phyloP scores from a whole-genome alignment of 2,113 vertebrate genomes.

The human (Homo sapiens) region GRCh38 chr14:100388501-100389000 shows the following conservation, averaged over 20 bases:
- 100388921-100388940: conserved; percentile 53
- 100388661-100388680: not conserved
- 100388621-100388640: conserved; percentile 20
- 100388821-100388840: not conserved
- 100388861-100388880: not conserved
- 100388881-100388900: not conserved
- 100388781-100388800: not conserved
- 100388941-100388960: conserved; percentile 71
- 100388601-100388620: conserved; percentile 47
- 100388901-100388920: not conserved
- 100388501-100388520: not conserved
- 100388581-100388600: conserved; percentile 11
- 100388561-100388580: conserved; percentile 17
- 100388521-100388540: not conserved
- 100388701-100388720: not conserved
- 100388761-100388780: not conserved
- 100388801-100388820: not conserved
- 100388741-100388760: not conserved
- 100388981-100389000: conserved; percentile 72
- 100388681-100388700: not conserved
- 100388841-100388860: fast-evolving
- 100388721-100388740: not conserved
- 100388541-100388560: not conserved
- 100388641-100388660: not conserved
- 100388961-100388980: conserved; percentile 78